Base-by-base conservation (phyloP, 1,140 invertebrate species). In the Monomorium pharaonis region DNA sequence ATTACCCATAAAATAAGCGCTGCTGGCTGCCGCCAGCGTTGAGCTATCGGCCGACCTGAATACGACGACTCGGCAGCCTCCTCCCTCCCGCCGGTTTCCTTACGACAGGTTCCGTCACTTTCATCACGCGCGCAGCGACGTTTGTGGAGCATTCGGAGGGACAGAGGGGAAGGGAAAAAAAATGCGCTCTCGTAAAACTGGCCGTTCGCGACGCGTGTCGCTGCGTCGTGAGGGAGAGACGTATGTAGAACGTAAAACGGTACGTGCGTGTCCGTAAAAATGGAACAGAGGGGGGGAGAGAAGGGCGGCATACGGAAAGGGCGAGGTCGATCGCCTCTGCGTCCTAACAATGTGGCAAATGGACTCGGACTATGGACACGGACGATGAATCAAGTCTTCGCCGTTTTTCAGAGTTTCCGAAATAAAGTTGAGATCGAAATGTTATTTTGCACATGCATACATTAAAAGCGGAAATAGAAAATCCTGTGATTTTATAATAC, bases 1-100 rank as follows among this genome's bases (percentile, higher is more conserved):
- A 86, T 90, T 86, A 86, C 80, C 89, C 89, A 88, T 90, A 90
- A 90, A 90, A 90, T 88, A 88, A 89, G 86, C 76, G 80, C 62
- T 69, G 80, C 62, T 69, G 30, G 62, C 62, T 76, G 62, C 37
- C n/a, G 49, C 51, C 16, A 24, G 63, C 65, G 58, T 69, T 49
- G 76, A 90, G 83, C 88, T 90, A 90, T 90, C 54, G 86, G 88
- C 75, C 88, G 89, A 42, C 86, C 85, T 86, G 88, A 90, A 88
- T 90, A 78, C 67, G 51, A 56, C 24, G 21, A 30, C 44, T 49
- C 80, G 14, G 44, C 60, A 56, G 77, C 77, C 47, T 62, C 37
- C 42, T 44, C 18, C 69, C 72, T 12, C 24, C n/a, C 27, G 30
- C 30, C 47, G 49, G 27, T 58, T 47, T 44, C 24, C 67, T 74